A percentile compares a stretch with the other conserved stretches of the same genome.
These are phyloP conservation scores for Lasioglossum zephyrum DNA, from an alignment of 2,888 invertebrate species.

Conservation along the genomic window DNA sequence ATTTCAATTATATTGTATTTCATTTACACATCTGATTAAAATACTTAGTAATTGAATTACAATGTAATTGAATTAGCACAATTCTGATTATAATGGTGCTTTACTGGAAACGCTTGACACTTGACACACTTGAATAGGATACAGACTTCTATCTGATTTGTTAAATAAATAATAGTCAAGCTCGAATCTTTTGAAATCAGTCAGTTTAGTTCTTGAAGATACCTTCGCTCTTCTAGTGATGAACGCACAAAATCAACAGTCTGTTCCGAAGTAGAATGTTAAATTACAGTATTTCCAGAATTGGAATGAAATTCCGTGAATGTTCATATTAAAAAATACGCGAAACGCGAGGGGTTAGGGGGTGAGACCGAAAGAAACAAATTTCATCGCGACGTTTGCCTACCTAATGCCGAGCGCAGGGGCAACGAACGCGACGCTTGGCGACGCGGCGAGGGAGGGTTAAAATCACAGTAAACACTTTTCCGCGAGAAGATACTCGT, in stretches of 20 bases:
- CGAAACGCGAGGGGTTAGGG: not conserved
- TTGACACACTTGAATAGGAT: too few species aligned
- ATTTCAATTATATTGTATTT: too few species aligned
- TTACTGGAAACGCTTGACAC: too few species aligned
- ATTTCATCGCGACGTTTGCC: not conserved
- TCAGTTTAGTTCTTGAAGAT: too few species aligned
- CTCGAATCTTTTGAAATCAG: too few species aligned
- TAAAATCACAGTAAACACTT: conserved; percentile 9
- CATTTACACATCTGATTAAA: too few species aligned
- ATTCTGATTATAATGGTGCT: too few species aligned
- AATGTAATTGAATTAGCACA: too few species aligned
- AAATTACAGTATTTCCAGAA: not conserved
- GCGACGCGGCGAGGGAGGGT: not conserved
- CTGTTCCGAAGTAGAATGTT: not conserved
- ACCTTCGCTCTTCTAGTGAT: not conserved
- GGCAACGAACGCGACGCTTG: not conserved
- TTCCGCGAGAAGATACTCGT: conserved; percentile 13
- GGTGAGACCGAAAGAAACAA: not conserved
- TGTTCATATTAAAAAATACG: not conserved
- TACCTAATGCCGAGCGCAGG: not conserved
- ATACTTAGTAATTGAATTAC: too few species aligned
- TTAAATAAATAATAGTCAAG: too few species aligned
- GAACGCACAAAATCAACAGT: not conserved
- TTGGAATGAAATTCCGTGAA: too few species aligned
- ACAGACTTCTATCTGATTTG: too few species aligned